Base-by-base conservation (phyloP, 1,140 invertebrate genomes). In the Drosophila suzukii region DNA sequence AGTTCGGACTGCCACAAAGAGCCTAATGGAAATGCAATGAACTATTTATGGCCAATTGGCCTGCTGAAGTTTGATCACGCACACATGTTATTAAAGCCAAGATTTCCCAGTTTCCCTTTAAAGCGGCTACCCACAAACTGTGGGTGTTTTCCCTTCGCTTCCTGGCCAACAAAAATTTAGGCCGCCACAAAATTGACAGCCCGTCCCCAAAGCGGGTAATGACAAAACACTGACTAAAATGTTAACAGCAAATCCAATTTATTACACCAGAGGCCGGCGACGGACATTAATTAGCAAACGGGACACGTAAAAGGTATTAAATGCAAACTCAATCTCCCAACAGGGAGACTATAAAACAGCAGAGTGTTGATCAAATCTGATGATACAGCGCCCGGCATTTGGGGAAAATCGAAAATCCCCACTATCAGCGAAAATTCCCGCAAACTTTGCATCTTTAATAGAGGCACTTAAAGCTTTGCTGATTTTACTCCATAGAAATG, bases 171-270 rank as follows among this genome's bases (percentile, higher is more conserved):
- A 54, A 50, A 49, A 41, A 72, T 61, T 54, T 30, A 20, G 39
- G 15, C 50, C 34, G 20, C 24, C 15, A 10, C 36, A 17, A 43
- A 66, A 84, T 50, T 78, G 68, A 58, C 63, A 75, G 41, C 44
- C 43, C 11, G 15, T 71, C 57, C 71, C 60, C 62, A 68, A 13
- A 49, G 38, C 24, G 7, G 12, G 38, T 66, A 68, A 68, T 41
- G 55, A 62, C 44, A 68, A 59, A 65, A 27, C 27, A 43, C 39
- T 75, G 56, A 62, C 43, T 70, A 60, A 70, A 78, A 68, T 84
- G 73, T 81, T 73, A 84, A 73, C 81, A 77, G 51, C 56, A 84
- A 84, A 85, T 78, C 63, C 81, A 75, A 78, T 85, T 78, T 63
- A 81, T 81, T 72, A 67, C 61, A 36, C 51, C 20, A 49, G 30